Conservation (phyloP, 2,888 invertebrate species). For the Himalopsyche anomala region DNA sequence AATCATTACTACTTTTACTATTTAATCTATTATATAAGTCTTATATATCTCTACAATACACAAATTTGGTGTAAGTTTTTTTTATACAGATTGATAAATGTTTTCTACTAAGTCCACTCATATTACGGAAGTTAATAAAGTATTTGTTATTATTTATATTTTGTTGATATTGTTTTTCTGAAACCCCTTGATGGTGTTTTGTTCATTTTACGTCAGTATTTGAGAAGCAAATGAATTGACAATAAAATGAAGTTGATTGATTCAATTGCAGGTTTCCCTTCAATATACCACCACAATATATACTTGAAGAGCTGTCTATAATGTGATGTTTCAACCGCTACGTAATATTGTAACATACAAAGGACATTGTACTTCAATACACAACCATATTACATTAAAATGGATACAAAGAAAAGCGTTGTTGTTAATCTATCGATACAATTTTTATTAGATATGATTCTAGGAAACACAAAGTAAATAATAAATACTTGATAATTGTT, state of each 20-base stretch:
- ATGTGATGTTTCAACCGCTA: background rate
- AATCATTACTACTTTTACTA: background rate
- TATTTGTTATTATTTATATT: constrained; percentile 43
- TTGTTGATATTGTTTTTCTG: background rate
- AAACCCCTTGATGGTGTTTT: background rate
- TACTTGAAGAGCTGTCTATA: background rate
- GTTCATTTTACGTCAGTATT: background rate
- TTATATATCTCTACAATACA: background rate
- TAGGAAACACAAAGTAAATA: too few species aligned
- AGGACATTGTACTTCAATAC: too few species aligned
- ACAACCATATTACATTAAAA: too few species aligned
- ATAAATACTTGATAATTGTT: too few species aligned
- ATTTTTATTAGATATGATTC: too few species aligned
- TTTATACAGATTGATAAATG: background rate
- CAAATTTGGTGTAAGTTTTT: background rate
- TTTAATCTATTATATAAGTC: background rate
- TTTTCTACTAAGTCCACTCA: background rate
- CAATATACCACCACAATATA: background rate
- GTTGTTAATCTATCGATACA: too few species aligned
- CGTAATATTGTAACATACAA: too few species aligned
- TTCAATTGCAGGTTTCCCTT: background rate
- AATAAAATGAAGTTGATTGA: background rate
- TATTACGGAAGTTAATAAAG: background rate
- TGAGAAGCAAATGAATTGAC: background rate
- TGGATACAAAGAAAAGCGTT: too few species aligned